phyloP scores from a whole-genome alignment of 2,888 invertebrate species.

The Prenolepis imparis region DNA sequence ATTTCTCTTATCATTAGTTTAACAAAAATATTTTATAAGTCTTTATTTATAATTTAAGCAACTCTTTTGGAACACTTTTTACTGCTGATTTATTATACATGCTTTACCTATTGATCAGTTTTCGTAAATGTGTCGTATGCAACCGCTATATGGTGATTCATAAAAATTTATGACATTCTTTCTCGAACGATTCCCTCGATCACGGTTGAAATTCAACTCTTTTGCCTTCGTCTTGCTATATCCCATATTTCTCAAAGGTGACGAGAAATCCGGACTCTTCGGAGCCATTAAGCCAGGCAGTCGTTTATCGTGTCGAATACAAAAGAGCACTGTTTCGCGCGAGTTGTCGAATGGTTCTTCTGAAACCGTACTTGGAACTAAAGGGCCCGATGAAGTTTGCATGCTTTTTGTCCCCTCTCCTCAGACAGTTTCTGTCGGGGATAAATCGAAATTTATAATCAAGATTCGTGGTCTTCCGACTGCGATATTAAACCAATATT shows the following conservation, averaged over 20 bases:
- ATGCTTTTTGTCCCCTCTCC: slow-evolving; percentile 41
- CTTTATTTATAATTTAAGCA: slow-evolving; percentile 3
- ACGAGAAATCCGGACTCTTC: slow-evolving; percentile 42
- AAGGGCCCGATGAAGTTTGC: slow-evolving; percentile 52
- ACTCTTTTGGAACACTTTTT: not conserved
- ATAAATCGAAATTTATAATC: no score
- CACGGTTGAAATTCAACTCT: slow-evolving; percentile 1
- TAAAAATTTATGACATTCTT: slow-evolving; percentile 20
- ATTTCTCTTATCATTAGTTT: not conserved
- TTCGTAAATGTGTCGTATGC: not conserved
- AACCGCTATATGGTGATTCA: not conserved
- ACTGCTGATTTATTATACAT: not conserved
- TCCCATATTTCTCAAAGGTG: slow-evolving; percentile 42
- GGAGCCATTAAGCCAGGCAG: slow-evolving; percentile 41
- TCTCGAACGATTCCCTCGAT: not conserved
- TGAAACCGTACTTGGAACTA: slow-evolving; percentile 48
- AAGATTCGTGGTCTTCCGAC: not conserved
- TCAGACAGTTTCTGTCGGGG: slow-evolving; percentile 37
- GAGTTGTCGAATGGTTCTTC: slow-evolving; percentile 49
- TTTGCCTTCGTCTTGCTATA: no score
- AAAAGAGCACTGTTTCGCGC: slow-evolving; percentile 57
- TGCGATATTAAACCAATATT: not conserved
- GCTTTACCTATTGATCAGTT: slow-evolving; percentile 18
- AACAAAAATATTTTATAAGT: not conserved
- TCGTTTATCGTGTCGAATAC: slow-evolving; percentile 48